Conservation (phyloP, 1,140 invertebrate genomes). For the Aphelenchoides besseyi region DNA sequence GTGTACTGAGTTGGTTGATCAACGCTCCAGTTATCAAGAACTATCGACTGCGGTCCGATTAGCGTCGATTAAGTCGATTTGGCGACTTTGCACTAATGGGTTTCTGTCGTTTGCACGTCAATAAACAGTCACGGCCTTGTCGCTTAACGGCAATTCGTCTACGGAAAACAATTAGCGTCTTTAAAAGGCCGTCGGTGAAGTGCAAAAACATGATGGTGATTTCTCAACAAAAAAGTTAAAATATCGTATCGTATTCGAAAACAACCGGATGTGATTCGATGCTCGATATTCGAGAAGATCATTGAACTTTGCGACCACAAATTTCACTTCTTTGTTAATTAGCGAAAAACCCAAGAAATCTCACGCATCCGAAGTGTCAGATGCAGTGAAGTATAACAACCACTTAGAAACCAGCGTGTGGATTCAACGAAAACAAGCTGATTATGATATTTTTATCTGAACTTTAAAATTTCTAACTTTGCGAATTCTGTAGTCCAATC, state of each 20-base stretch:
- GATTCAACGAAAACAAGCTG: too few relatives aligned
- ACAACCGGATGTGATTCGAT: neutral
- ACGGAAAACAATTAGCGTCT: too few relatives aligned
- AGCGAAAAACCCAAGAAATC: too few relatives aligned
- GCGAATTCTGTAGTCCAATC: too few relatives aligned
- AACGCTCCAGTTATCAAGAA: neutral
- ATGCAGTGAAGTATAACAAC: too few relatives aligned
- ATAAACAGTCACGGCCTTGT: neutral
- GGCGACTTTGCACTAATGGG: neutral
- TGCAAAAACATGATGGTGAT: neutral
- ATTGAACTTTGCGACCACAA: neutral
- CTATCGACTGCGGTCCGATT: neutral
- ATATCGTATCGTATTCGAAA: too few relatives aligned
- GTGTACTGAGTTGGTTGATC: neutral
- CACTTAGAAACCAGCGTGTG: too few relatives aligned
- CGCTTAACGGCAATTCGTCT: neutral
- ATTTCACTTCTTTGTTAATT: neutral
- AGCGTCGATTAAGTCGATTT: conserved; percentile 3
- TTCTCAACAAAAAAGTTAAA: neutral
- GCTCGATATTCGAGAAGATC: neutral
- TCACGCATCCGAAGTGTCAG: too few relatives aligned
- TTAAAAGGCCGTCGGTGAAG: too few relatives aligned
- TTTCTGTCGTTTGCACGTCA: neutral
- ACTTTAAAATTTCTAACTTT: too few relatives aligned
- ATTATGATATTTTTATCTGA: too few relatives aligned